Evolutionary conservation across 2,113 vertebrate species (phyloP).

Genomic region (Cyprinodon variegatus): DNA sequence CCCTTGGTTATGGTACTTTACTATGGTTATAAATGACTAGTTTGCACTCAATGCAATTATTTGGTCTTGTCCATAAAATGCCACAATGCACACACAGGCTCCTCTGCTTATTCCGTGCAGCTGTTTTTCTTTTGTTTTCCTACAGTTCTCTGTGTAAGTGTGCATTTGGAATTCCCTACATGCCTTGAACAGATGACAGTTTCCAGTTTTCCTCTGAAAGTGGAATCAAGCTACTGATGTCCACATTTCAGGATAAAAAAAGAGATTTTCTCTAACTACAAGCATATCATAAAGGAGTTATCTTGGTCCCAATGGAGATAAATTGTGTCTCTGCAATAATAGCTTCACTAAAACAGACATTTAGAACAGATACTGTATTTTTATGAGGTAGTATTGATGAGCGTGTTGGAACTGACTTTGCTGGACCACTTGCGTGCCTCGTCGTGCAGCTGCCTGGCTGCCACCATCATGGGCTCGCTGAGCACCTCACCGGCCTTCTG

Average conservation of each 20-base stretch:
- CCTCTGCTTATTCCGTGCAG: neutral
- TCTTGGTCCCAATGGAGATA: slow-evolving; percentile 13
- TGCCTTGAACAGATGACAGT: slow-evolving; percentile 69
- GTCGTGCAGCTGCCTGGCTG: slow-evolving; percentile 94
- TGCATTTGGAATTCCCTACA: slow-evolving; percentile 19
- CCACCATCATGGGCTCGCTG: slow-evolving; percentile 99
- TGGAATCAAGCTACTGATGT: slow-evolving; percentile 62
- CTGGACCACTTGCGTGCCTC: slow-evolving; percentile 99
- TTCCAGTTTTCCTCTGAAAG: slow-evolving; percentile 71
- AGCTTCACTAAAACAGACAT: neutral
- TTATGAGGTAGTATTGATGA: neutral
- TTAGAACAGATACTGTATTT: neutral
- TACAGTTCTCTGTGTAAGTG: slow-evolving; percentile 7
- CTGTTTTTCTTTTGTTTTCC: neutral
- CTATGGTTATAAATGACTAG: neutral
- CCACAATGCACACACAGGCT: slow-evolving; percentile 20
- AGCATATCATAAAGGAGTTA: neutral
- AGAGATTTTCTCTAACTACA: slow-evolving; percentile 17
- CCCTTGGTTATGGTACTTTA: neutral
- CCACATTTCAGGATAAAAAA: slow-evolving; percentile 59
- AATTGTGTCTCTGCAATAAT: neutral
- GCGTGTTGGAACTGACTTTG: slow-evolving; percentile 72
- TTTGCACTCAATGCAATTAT: neutral
- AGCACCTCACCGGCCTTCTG: slow-evolving; percentile 94
- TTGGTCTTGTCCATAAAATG: slow-evolving; percentile 16